These are phyloP conservation scores for Petrocephalus schoutedeni DNA, from an alignment of 2,797 vertebrate genomes.

Conservation along the genomic window DNA sequence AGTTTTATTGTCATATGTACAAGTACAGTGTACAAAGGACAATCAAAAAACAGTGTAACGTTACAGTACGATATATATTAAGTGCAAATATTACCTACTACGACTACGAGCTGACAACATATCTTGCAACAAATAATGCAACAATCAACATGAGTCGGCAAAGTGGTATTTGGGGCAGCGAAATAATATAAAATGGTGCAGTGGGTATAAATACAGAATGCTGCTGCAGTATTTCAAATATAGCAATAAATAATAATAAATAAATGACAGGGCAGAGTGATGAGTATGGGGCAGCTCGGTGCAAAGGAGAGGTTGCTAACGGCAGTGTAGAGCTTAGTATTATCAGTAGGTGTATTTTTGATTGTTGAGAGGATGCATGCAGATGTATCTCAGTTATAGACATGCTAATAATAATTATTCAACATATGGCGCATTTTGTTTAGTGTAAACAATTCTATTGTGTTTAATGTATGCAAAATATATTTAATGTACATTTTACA, in stretches of 20 bases:
- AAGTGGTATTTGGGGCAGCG: background rate
- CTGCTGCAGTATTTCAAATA: background rate
- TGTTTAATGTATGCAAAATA: background rate
- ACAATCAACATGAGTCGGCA: background rate
- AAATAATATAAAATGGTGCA: background rate
- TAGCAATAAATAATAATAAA: background rate
- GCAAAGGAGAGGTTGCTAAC: background rate
- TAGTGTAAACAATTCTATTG: background rate
- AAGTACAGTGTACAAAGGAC: background rate
- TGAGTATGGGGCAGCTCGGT: background rate
- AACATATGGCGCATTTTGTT: background rate
- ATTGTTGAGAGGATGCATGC: background rate
- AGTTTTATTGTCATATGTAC: background rate
- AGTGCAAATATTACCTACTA: background rate
- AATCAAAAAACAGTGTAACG: background rate
- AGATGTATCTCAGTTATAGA: background rate
- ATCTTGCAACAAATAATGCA: background rate
- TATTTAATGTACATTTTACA: background rate
- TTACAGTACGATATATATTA: background rate
- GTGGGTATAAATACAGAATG: background rate
- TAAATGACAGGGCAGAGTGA: background rate
- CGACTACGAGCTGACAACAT: background rate
- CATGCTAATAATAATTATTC: background rate
- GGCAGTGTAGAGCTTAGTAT: background rate
- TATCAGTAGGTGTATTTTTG: background rate